phyloP scores from a whole-genome alignment of 2,113 vertebrate genomes.

The Callospermophilus lateralis region DNA sequence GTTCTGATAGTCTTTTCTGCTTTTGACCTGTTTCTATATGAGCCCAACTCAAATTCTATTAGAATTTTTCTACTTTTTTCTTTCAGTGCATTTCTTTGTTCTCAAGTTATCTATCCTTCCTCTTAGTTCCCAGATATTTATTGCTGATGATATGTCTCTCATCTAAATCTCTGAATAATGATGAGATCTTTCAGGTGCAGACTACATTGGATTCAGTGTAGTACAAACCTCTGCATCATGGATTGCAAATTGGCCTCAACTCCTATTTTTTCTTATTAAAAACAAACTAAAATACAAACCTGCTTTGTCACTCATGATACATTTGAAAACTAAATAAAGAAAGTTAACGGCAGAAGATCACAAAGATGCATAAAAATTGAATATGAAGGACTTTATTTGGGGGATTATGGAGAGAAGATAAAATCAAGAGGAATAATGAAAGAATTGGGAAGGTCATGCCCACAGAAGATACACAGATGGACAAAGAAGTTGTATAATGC shows the following conservation, averaged over 20 bases:
- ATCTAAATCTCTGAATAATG: background rate
- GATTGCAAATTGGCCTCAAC: rapidly evolving
- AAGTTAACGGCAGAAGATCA: background rate
- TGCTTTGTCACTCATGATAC: background rate
- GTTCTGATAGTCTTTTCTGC: background rate
- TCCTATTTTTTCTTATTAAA: background rate
- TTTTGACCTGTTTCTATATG: background rate
- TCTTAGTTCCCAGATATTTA: background rate
- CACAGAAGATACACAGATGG: background rate
- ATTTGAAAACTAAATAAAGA: background rate
- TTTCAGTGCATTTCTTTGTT: background rate
- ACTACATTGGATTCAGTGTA: rapidly evolving
- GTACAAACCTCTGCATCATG: rapidly evolving
- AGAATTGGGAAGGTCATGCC: rapidly evolving
- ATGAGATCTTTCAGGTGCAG: background rate
- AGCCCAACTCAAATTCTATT: background rate
- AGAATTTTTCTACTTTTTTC: background rate
- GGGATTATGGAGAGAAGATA: background rate
- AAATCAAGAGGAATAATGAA: rapidly evolving
- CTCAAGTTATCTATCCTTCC: background rate
- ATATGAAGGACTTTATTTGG: background rate
- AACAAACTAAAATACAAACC: background rate
- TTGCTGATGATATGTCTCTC: background rate
- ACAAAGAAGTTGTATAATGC: rapidly evolving
- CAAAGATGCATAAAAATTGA: background rate